These are phyloP conservation scores for Fregata magnificens DNA, from an alignment of 2,113 vertebrate genomes.

Conservation along the genomic window DNA sequence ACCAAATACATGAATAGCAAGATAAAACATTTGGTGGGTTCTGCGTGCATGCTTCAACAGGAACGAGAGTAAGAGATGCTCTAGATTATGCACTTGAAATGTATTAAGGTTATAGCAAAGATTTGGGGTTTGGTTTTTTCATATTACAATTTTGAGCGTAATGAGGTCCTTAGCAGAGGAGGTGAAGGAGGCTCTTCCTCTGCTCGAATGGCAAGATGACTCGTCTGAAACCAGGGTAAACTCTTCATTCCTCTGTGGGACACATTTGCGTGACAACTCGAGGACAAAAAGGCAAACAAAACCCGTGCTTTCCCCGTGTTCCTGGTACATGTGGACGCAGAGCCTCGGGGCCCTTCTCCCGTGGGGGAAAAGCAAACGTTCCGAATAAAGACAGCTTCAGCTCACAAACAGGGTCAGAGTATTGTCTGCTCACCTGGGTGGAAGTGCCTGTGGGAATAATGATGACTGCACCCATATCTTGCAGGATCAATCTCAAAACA, in stretches of 20 bases:
- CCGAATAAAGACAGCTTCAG: accelerated
- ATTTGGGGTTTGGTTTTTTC: not conserved
- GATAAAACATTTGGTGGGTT: not conserved
- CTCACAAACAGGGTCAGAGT: accelerated
- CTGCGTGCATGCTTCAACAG: not conserved
- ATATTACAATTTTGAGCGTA: not conserved
- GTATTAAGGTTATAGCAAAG: not conserved
- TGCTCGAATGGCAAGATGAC: accelerated
- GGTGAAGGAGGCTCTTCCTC: not conserved
- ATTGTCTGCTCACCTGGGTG: not conserved
- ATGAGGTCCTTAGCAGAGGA: not conserved
- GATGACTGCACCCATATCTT: accelerated
- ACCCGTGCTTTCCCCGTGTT: accelerated
- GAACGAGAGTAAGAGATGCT: not conserved
- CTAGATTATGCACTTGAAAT: not conserved
- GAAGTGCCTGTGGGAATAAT: not conserved
- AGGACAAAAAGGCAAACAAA: not conserved
- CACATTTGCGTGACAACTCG: accelerated
- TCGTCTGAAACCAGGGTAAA: not conserved
- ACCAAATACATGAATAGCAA: accelerated
- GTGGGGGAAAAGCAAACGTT: accelerated
- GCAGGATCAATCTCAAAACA: not conserved
- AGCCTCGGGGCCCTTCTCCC: not conserved
- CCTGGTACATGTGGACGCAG: accelerated
- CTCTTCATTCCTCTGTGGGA: not conserved